Percentiles rank a stretch among this genome's conserved stretches.
These are phyloP conservation scores for Liasis olivaceus DNA, from an alignment of 2,797 vertebrate genomes.

Conservation along the genomic window DNA sequence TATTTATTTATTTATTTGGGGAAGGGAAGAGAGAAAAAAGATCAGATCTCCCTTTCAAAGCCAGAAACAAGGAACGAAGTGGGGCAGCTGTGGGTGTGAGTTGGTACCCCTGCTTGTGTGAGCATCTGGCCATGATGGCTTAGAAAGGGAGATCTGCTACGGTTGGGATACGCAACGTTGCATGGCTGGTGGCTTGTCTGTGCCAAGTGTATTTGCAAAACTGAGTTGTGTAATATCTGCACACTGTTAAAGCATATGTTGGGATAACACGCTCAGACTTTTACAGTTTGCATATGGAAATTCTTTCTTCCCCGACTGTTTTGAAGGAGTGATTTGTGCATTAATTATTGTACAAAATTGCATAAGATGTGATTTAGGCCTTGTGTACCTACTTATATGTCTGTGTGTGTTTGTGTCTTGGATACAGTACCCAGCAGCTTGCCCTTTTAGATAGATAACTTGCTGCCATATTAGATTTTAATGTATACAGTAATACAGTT, in stretches of 20 bases:
- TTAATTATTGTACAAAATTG: background rate
- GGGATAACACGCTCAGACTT: background rate
- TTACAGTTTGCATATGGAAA: background rate
- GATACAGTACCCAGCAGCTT: background rate
- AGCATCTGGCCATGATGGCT: background rate
- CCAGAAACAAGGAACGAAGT: background rate
- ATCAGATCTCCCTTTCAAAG: background rate
- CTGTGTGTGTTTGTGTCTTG: background rate
- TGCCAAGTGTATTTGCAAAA: too few relatives aligned
- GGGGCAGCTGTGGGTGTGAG: background rate
- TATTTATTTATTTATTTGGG: background rate
- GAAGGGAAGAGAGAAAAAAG: background rate
- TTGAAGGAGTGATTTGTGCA: background rate
- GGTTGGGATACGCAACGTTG: background rate
- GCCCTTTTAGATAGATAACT: background rate
- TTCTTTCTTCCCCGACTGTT: background rate
- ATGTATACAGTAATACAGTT: background rate
- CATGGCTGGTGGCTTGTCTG: background rate
- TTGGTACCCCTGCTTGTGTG: background rate
- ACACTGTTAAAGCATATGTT: background rate
- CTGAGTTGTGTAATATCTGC: background rate
- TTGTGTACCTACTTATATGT: background rate
- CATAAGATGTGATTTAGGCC: background rate
- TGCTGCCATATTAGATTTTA: background rate
- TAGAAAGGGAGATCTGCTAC: background rate